These are phyloP conservation scores for Rhagonycha lutea DNA, from an alignment of 2,888 invertebrate species.

Conservation along the genomic window DNA sequence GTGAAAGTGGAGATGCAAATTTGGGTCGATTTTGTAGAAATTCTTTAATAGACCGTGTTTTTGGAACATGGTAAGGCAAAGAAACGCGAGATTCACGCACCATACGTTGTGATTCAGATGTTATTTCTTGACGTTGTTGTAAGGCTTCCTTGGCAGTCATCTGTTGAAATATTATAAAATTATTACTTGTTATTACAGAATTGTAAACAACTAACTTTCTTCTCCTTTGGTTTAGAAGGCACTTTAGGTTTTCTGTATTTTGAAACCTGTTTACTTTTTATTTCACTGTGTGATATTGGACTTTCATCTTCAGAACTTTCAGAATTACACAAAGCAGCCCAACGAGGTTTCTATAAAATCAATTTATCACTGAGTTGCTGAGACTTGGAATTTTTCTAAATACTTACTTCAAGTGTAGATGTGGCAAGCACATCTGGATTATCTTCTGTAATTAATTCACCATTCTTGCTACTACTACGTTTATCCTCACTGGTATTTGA, in stretches of 20 bases:
- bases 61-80: slow-evolving; percentile 86
- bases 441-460: slow-evolving; percentile 30
- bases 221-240: not conserved
- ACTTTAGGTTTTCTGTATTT: not conserved
- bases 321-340: slow-evolving; percentile 60
- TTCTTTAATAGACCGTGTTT: slow-evolving; percentile 77
- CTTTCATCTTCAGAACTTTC: slow-evolving; percentile 58
- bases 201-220: not conserved
- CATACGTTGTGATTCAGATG: slow-evolving; percentile 83
- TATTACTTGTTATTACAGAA: not conserved
- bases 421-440: not conserved
- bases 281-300: not conserved
- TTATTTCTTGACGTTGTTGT: slow-evolving; percentile 74
- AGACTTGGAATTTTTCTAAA: slow-evolving; percentile 4
- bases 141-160: slow-evolving; percentile 70
- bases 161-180: slow-evolving; percentile 48
- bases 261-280: not conserved
- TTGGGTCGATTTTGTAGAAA: slow-evolving; percentile 65
- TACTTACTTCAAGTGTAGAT: not conserved
- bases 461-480: slow-evolving; percentile 12
- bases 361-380: not conserved
- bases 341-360: slow-evolving; percentile 41
- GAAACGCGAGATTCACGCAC: slow-evolving; percentile 75
- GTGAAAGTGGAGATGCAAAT: slow-evolving; percentile 52
- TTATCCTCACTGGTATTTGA: not conserved